Evolutionary conservation across 2,113 vertebrate species (phyloP).

Genomic region (Pangasianodon gigas): DNA sequence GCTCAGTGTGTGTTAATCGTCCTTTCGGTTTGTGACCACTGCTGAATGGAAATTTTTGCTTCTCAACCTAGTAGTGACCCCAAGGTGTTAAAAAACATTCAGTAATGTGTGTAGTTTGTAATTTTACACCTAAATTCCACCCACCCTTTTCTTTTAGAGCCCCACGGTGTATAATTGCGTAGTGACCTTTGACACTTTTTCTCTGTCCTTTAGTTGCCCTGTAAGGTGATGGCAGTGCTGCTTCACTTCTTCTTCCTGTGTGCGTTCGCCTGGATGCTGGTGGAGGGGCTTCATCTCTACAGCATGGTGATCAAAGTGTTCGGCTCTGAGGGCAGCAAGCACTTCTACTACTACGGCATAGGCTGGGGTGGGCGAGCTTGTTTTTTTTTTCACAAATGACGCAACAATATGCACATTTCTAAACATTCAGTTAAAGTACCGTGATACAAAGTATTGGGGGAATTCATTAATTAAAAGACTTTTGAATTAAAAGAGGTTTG

Average conservation of each 20-base stretch:
- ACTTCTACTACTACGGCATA: constrained; percentile 87
- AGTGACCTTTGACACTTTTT: not conserved
- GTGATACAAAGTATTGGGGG: not conserved
- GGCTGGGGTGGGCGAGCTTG: constrained; percentile 85
- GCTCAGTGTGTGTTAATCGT: not conserved
- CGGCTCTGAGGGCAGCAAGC: constrained; percentile 92
- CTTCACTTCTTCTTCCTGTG: constrained; percentile 97
- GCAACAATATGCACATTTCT: not conserved
- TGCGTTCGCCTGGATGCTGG: constrained; percentile 95
- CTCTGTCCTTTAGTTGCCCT: constrained; percentile 76
- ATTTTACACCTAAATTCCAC: not conserved
- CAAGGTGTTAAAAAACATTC: not conserved
- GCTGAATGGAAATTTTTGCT: not conserved
- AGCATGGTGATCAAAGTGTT: constrained; percentile 97
- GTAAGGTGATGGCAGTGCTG: constrained; percentile 86
- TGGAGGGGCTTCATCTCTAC: constrained; percentile 95
- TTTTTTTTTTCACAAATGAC: not conserved
- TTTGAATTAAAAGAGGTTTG: not conserved
- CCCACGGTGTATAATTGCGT: too few species aligned
- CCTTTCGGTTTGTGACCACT: not conserved
- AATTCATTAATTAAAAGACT: not conserved
- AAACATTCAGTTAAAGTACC: not conserved
- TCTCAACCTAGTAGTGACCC: not conserved
- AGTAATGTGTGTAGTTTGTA: not conserved
- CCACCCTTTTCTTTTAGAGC: not conserved